These are phyloP conservation scores for Galerucella calmariensis DNA, from an alignment of 2,888 invertebrate genomes.

Conservation along the genomic window DNA sequence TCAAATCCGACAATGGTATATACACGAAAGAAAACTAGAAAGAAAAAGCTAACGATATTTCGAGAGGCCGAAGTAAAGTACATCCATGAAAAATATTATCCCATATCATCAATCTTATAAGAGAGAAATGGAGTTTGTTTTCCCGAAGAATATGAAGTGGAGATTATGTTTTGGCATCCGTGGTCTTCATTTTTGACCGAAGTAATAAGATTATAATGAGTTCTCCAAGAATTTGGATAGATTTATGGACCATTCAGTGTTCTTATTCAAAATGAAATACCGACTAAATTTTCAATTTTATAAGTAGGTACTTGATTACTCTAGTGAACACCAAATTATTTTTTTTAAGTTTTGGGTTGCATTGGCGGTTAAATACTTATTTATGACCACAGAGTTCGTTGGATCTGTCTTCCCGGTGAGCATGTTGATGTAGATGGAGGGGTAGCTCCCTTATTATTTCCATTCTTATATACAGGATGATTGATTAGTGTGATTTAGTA, in stretches of 20 bases:
- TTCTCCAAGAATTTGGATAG: background rate
- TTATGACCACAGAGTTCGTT: no score
- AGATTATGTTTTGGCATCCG: conserved; percentile 35
- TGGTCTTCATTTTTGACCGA: conserved; percentile 26
- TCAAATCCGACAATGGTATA: conserved; percentile 18
- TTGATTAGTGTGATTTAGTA: no score
- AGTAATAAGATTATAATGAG: conserved; percentile 27
- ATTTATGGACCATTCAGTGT: background rate
- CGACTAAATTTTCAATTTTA: no score
- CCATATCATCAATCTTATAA: conserved; percentile 35
- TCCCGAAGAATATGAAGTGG: conserved; percentile 36
- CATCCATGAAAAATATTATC: conserved; percentile 38
- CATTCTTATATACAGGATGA: no score
- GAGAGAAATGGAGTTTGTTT: conserved; percentile 35
- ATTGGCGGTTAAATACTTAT: no score
- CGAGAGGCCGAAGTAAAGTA: conserved; percentile 31
- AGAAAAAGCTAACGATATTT: conserved; percentile 13
- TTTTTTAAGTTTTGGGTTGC: no score
- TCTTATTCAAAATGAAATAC: no score
- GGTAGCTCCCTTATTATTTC: no score
- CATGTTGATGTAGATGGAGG: no score
- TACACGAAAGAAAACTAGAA: conserved; percentile 17
- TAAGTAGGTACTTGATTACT: no score
- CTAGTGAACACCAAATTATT: no score
- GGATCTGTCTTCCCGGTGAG: no score